Conservation (phyloP, 2,888 invertebrate species). For the Agrypnus murinus region DNA sequence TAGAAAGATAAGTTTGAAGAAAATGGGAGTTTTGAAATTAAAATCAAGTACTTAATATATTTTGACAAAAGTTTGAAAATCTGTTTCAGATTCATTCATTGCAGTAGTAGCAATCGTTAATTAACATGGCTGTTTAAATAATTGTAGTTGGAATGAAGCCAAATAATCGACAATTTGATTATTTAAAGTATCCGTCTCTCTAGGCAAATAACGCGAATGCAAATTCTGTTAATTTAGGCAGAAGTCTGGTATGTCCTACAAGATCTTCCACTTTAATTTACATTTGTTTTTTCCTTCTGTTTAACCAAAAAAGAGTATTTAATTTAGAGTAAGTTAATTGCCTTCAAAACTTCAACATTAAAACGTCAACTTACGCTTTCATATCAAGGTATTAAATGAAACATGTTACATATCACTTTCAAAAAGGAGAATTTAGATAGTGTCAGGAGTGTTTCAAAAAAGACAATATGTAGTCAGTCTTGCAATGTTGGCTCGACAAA, state of each 20-base stretch:
- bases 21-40: too few species aligned
- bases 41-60: too few species aligned
- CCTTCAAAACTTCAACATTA: background rate
- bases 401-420: background rate
- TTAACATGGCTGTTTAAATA: slow-evolving; percentile 23
- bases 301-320: background rate
- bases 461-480: slow-evolving; percentile 11
- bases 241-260: background rate
- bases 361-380: background rate
- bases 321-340: background rate
- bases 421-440: slow-evolving; percentile 14
- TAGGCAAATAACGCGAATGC: background rate
- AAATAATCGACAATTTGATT: slow-evolving; percentile 12
- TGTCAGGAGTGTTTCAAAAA: slow-evolving; percentile 16
- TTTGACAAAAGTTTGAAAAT: too few species aligned
- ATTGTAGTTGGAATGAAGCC: slow-evolving; percentile 12
- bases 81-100: background rate
- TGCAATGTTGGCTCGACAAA: slow-evolving; percentile 1
- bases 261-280: background rate
- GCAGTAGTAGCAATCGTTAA: slow-evolving; percentile 14
- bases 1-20: too few species aligned
- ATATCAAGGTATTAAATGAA: slow-evolving; percentile 7
- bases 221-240: background rate
- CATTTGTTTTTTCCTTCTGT: background rate
- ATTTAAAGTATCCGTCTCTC: slow-evolving; percentile 18